These are phyloP conservation scores for Microctonus aethiopoides DNA, from an alignment of 2,888 invertebrate species.

Conservation along the genomic window DNA sequence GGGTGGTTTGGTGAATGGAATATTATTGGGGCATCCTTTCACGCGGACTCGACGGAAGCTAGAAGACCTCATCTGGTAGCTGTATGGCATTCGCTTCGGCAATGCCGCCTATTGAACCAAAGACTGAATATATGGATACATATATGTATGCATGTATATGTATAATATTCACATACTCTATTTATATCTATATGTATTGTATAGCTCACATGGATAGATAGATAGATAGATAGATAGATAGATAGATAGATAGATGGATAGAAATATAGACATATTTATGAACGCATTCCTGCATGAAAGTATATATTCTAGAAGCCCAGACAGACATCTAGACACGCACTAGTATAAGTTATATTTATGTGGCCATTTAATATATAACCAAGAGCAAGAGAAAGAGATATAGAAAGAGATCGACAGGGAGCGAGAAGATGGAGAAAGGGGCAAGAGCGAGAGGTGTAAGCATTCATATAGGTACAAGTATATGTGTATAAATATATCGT, in stretches of 20 bases:
- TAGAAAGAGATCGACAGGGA: background rate
- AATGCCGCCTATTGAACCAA: conserved; percentile 65
- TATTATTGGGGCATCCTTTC: conserved; percentile 68
- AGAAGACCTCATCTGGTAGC: conserved; percentile 66
- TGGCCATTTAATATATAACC: conserved; percentile 20
- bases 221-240: conserved; percentile 9
- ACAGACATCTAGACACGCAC: conserved; percentile 20
- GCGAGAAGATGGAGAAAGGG: background rate
- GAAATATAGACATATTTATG: conserved; percentile 28
- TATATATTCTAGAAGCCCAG: background rate
- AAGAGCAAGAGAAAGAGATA: conserved; percentile 1
- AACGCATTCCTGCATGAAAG: conserved; percentile 35
- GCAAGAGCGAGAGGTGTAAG: background rate
- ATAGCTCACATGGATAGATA: background rate
- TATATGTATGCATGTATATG: conserved; percentile 27
- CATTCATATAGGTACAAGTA: conserved; percentile 7
- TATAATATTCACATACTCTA: conserved; percentile 13
- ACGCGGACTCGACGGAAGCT: conserved; percentile 67
- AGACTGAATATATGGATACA: conserved; percentile 52
- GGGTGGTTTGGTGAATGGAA: conserved; percentile 64
- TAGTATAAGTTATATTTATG: conserved; percentile 30
- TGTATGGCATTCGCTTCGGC: conserved; percentile 62
- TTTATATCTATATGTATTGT: conserved; percentile 24
- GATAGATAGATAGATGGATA: background rate
- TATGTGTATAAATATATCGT: conserved; percentile 19